phyloP scores from a whole-genome alignment of 2,888 invertebrate genomes.

The Rotaria macrura region DNA sequence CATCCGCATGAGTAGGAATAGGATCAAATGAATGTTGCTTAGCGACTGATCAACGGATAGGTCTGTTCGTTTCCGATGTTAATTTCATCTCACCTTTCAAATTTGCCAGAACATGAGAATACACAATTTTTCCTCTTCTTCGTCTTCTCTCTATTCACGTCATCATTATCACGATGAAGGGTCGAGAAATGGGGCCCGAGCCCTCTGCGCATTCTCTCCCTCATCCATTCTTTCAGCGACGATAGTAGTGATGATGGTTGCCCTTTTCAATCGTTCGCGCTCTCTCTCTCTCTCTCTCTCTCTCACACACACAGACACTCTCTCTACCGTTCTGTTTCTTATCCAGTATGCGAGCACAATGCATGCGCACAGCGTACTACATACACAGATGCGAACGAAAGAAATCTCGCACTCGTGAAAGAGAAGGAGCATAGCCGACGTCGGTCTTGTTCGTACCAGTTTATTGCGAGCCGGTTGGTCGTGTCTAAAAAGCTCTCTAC shows the following conservation, averaged over 20 bases:
- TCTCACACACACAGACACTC: too few relatives aligned
- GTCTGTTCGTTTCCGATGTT: not conserved
- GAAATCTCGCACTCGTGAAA: not conserved
- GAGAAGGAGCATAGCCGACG: not conserved
- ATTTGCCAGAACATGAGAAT: not conserved
- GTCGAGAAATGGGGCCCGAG: not conserved
- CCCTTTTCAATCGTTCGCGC: not conserved
- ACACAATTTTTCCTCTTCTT: not conserved
- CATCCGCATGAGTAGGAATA: not conserved
- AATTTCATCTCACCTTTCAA: not conserved
- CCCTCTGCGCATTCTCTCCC: not conserved
- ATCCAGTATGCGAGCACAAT: not conserved
- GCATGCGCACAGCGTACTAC: not conserved
- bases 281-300: not conserved
- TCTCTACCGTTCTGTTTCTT: not conserved
- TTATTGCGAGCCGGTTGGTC: slow-evolving; percentile 6
- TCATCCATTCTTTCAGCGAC: not conserved
- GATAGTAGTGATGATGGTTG: not conserved
- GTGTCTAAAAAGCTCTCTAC: not conserved
- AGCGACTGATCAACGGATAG: not conserved
- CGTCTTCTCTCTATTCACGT: not conserved
- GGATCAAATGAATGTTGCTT: not conserved
- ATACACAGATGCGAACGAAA: slow-evolving; percentile 4
- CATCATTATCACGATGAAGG: not conserved
- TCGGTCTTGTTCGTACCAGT: slow-evolving; percentile 15